phyloP scores from a whole-genome alignment of 2,797 vertebrate species.

The Austrolebias charrua region DNA sequence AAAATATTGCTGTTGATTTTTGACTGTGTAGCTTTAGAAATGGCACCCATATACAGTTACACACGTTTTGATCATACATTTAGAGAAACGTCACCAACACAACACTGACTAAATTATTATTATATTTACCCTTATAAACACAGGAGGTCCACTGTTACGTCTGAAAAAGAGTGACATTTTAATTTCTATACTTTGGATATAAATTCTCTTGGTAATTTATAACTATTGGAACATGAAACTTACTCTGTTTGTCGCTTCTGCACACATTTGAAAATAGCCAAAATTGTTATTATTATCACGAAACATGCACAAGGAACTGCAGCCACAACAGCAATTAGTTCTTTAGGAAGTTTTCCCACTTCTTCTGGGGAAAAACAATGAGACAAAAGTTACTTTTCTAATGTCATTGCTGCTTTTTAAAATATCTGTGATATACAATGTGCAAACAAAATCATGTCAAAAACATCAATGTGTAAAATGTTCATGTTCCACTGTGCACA shows the following conservation, averaged over 20 bases:
- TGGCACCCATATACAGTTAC: not conserved
- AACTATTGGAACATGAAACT: slow-evolving; percentile 7
- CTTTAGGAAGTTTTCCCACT: rapidly evolving
- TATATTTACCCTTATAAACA: slow-evolving; percentile 39
- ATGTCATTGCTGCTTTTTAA: not conserved
- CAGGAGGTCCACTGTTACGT: not conserved
- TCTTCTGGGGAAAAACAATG: slow-evolving; percentile 6
- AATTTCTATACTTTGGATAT: not conserved
- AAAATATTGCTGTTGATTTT: no score
- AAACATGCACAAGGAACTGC: slow-evolving; percentile 10
- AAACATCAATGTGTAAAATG: no score
- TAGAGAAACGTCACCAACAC: not conserved
- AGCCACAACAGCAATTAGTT: not conserved
- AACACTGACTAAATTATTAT: not conserved
- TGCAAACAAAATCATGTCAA: not conserved
- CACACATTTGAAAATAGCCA: not conserved
- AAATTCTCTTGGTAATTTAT: not conserved
- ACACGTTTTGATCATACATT: not conserved
- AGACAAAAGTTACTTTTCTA: not conserved
- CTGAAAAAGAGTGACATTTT: slow-evolving; percentile 20
- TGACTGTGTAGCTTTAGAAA: no score
- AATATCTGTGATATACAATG: not conserved
- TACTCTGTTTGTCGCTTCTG: slow-evolving; percentile 10
- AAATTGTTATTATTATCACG: slow-evolving; percentile 18
- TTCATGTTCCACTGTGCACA: no score